Percentiles rank a stretch among this genome's conserved stretches.
Conservation (phyloP, 2,888 invertebrate genomes). For the Yponomeuta cagnagella region DNA sequence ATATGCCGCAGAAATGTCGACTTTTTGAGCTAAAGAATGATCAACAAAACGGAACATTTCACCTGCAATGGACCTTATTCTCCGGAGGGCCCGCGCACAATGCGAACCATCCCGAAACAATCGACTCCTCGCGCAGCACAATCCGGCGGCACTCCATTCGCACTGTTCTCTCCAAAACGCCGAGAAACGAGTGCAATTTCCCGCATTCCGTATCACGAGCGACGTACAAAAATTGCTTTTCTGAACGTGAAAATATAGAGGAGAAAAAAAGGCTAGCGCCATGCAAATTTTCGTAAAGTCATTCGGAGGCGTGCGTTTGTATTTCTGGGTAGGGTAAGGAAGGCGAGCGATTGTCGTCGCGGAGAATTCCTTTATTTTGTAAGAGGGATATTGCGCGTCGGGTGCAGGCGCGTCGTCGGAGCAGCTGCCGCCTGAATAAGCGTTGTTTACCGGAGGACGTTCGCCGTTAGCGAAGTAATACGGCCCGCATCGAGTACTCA, state of each 20-base stretch:
- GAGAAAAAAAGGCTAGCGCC: conserved; percentile 50
- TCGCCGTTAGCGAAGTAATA: conserved; percentile 26
- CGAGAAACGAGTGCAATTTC: conserved; percentile 64
- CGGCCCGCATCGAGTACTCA: conserved; percentile 46
- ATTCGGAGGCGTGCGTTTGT: conserved; percentile 73
- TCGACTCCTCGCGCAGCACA: conserved; percentile 2
- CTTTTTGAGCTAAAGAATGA: background rate
- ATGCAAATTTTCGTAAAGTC: conserved; percentile 76
- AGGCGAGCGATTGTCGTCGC: conserved; percentile 70
- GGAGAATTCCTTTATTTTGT: conserved; percentile 69
- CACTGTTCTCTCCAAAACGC: conserved; percentile 51
- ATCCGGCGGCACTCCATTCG: conserved; percentile 56
- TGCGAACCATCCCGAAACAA: conserved; percentile 9
- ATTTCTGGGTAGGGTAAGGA: conserved; percentile 64
- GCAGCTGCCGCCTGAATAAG: conserved; percentile 53
- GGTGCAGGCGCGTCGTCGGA: conserved; percentile 43
- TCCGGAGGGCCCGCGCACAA: background rate
- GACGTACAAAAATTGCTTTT: conserved; percentile 75
- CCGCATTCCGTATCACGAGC: conserved; percentile 64
- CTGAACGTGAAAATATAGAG: conserved; percentile 65
- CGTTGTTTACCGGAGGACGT: conserved; percentile 55
- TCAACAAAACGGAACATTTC: background rate
- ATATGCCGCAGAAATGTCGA: background rate
- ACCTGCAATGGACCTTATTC: conserved; percentile 5
- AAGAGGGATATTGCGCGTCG: conserved; percentile 74